Evolutionary conservation across 2,797 vertebrate species (phyloP), one percentile per base, ranked within the genome.

Genomic region (Acipenser ruthenus): DNA sequence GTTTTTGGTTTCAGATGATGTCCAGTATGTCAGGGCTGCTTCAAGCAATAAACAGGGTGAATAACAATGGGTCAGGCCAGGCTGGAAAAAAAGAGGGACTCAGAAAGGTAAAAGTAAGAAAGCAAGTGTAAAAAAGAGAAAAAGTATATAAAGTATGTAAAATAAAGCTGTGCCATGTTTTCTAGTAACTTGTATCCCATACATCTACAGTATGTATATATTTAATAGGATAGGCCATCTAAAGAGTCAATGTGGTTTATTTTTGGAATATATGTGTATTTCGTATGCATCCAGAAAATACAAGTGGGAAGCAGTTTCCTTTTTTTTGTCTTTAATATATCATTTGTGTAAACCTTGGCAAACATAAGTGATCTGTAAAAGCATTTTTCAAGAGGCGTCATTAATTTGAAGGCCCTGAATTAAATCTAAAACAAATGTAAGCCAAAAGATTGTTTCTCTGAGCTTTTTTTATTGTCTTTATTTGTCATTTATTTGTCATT

Each of bases 1-100:
- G 87, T 89, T 91, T 90, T 89, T 80, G 84, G 91, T 90, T 92
- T 92, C 91, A 84, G 89, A 88, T 92, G 93, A 94, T 80, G 89
- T 89, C 90, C 87, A 75, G 84, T 77, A 82, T 92, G 89, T 94
- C 93, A 93, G 91, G 83, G 80, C 86, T 80, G 87, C 88, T 90
- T 80, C 87, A 81, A 79, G 89, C 92, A 89, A 84, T 83, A 88
- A 92, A 90, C 85, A 75, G 87, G 82, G 85, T 87, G 89, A 89
- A 86, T 84, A 90, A 93, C 93, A 93, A 92, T 90, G 83, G 90
- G 87, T 78, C 86, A 85, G 80, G 77, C 75, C 60, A 71, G 80
- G 80, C 67, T 79, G 77, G 83, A 78, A 80, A 85, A 85, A 66
- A 65, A 50, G 13, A 64, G 65, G 64, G 68, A 65, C 18, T 61